Evolutionary conservation across 2,888 invertebrate genomes (phyloP).

Genomic region (Polyploca ridens): DNA sequence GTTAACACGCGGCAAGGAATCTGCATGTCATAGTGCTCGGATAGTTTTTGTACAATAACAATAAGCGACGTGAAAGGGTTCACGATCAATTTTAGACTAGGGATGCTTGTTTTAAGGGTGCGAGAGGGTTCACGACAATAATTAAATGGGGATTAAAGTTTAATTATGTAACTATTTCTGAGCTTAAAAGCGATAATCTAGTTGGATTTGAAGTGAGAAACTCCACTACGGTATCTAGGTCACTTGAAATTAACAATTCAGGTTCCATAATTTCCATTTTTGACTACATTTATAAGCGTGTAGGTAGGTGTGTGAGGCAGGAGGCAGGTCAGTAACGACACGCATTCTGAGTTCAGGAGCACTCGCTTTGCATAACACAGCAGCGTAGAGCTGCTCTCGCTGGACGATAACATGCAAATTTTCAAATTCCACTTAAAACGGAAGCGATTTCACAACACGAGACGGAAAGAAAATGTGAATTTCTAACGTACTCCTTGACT

Average conservation of each 20-base stretch:
- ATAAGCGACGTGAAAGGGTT: background rate
- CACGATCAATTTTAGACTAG: background rate
- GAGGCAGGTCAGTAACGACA: background rate
- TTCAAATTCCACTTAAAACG: constrained; percentile 4
- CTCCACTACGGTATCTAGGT: too few relatives aligned
- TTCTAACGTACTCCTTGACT: background rate
- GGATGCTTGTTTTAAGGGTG: background rate
- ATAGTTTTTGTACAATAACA: constrained; percentile 4
- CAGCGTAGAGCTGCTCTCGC: background rate
- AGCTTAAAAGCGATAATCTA: too few relatives aligned
- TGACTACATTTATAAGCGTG: too few relatives aligned
- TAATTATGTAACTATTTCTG: too few relatives aligned
- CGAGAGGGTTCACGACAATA: background rate
- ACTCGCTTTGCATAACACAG: constrained; percentile 1
- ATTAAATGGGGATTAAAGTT: background rate
- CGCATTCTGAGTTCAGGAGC: background rate
- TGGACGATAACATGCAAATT: constrained; percentile 12
- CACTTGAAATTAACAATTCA: too few relatives aligned
- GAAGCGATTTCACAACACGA: constrained; percentile 1
- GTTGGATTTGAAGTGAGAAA: too few relatives aligned
- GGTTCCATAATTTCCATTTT: too few relatives aligned
- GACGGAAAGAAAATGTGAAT: constrained; percentile 8
- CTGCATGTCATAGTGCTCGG: background rate
- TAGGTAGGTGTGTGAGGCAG: too few relatives aligned
- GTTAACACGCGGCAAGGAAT: background rate